Conservation (phyloP, 2,888 invertebrate species). For the Aplocera efformata region DNA sequence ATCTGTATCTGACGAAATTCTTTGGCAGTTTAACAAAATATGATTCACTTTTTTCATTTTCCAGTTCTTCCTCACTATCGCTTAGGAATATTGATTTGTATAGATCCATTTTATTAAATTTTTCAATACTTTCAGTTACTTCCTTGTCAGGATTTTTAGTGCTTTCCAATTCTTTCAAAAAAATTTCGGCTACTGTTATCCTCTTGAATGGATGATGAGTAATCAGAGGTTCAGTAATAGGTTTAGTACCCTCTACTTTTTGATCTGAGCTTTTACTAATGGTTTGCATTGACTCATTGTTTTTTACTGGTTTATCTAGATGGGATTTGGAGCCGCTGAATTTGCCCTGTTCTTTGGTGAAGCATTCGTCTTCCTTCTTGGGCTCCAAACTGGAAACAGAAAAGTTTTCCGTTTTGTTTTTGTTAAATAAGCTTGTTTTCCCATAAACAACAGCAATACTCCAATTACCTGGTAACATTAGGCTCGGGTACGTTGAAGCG, state of each 20-base stretch:
- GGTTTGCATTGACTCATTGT: conserved; percentile 6
- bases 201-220: conserved; percentile 47
- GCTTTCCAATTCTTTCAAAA: conserved; percentile 67
- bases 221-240: conserved; percentile 2
- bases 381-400: conserved; percentile 60
- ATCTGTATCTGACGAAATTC: conserved; percentile 82
- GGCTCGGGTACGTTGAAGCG: conserved; percentile 97
- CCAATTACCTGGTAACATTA: conserved; percentile 65
- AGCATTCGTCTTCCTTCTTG: conserved; percentile 75
- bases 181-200: conserved; percentile 71
- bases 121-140: conserved; percentile 65
- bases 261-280: not conserved
- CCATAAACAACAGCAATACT: too few species aligned
- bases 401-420: too few species aligned
- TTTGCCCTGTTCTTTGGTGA: conserved; percentile 66
- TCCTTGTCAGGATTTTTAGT: conserved; percentile 44
- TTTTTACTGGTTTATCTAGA: conserved; percentile 12
- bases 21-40: conserved; percentile 61
- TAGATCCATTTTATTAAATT: conserved; percentile 84
- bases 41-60: conserved; percentile 15
- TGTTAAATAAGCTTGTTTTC: too few species aligned
- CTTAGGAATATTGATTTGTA: conserved; percentile 94
- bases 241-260: not conserved
- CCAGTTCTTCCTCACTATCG: conserved; percentile 85
- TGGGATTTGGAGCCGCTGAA: conserved; percentile 70